phyloP scores from a whole-genome alignment of 1,140 invertebrate species.

The Lepidurus apus region DNA sequence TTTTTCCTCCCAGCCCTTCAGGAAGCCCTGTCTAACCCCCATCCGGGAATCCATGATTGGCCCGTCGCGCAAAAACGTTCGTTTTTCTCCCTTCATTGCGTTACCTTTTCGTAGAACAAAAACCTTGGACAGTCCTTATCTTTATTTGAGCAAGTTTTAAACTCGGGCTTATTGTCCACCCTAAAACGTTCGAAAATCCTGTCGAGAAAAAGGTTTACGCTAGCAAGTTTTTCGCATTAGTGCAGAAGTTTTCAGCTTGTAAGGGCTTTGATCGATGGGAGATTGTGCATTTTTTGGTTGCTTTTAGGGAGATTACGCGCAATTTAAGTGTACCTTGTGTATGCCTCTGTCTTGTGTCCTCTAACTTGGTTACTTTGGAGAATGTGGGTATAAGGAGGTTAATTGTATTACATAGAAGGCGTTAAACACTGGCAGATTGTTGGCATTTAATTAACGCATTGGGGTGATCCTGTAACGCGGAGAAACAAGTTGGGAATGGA shows the following conservation, averaged over 20 bases:
- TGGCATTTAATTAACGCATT: constrained; percentile 20
- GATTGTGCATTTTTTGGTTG: not conserved
- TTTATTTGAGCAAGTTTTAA: constrained; percentile 1
- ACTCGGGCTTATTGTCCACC: not conserved
- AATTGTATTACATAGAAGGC: not conserved
- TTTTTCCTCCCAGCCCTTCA: no score
- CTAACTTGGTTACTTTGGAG: not conserved
- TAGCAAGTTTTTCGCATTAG: not conserved
- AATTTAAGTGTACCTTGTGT: not conserved
- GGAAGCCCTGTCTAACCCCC: not conserved
- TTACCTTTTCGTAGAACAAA: not conserved
- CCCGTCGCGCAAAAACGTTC: not conserved
- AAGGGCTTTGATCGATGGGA: constrained; percentile 3
- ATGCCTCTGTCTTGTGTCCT: not conserved
- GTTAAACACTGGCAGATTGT: constrained; percentile 7
- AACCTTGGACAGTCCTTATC: not conserved
- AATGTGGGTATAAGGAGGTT: not conserved
- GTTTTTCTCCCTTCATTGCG: not conserved
- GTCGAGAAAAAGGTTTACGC: not conserved
- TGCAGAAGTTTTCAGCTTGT: not conserved
- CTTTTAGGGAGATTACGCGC: not conserved
- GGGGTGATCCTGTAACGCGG: not conserved
- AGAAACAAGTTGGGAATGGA: constrained; percentile 21
- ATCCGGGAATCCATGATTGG: not conserved
- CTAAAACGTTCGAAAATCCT: not conserved